Evolutionary conservation across 2,888 invertebrate species (phyloP).

Genomic region (Biston stratarius): DNA sequence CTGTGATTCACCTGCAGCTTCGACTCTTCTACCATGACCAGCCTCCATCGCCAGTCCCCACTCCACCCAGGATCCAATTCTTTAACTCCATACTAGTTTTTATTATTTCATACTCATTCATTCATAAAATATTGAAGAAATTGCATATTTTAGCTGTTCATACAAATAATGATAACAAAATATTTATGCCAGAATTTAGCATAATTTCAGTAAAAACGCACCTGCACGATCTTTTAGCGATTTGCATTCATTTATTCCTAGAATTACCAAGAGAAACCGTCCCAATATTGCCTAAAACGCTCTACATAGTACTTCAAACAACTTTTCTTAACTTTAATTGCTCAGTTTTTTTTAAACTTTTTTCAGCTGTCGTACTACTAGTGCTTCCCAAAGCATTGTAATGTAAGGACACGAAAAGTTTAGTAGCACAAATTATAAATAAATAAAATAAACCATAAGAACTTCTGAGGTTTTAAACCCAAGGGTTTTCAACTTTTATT

Average conservation of each 20-base stretch:
- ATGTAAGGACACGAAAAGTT: too few species aligned
- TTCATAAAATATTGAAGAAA: slow-evolving; percentile 5
- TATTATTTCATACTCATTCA: slow-evolving; percentile 5
- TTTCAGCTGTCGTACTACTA: too few species aligned
- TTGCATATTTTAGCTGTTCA: neutral
- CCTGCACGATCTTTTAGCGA: neutral
- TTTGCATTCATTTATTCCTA: neutral
- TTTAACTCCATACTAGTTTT: neutral
- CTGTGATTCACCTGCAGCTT: slow-evolving; percentile 75
- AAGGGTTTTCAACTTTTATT: too few species aligned
- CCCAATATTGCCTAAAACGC: neutral
- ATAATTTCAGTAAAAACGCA: neutral
- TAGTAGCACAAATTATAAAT: too few species aligned
- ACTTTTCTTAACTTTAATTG: neutral
- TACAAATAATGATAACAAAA: neutral
- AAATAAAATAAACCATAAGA: too few species aligned
- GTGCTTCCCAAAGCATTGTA: too few species aligned
- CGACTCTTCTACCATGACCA: slow-evolving; percentile 42
- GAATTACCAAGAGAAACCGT: neutral
- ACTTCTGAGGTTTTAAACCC: too few species aligned
- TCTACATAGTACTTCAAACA: neutral
- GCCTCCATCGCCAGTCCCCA: slow-evolving; percentile 22
- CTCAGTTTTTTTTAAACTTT: too few species aligned
- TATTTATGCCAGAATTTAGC: neutral
- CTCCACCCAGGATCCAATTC: slow-evolving; percentile 2